These are phyloP conservation scores for Trinectes maculatus DNA, from an alignment of 2,113 vertebrate species.

Conservation along the genomic window DNA sequence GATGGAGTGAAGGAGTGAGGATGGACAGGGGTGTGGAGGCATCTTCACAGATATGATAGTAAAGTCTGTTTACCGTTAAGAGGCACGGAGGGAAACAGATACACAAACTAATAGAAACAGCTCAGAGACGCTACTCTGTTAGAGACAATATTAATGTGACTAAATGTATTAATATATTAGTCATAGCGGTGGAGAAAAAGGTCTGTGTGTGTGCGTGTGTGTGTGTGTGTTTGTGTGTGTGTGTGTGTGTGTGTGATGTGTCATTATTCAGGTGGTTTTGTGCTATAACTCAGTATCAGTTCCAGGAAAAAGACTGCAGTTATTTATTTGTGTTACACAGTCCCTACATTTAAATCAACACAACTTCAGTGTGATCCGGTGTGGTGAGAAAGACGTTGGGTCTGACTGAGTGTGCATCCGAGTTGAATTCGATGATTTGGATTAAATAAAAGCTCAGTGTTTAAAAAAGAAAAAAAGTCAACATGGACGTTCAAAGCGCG, in stretches of 20 bases:
- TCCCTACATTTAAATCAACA: too few relatives aligned
- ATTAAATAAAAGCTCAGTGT: too few relatives aligned
- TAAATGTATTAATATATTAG: background rate
- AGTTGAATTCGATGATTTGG: too few relatives aligned
- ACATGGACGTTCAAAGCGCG: background rate
- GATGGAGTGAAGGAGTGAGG: background rate
- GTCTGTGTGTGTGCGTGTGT: too few relatives aligned
- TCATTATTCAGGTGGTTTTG: background rate
- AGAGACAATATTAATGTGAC: constrained; percentile 1
- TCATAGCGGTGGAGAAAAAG: too few relatives aligned
- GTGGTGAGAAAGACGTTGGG: too few relatives aligned
- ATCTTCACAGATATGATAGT: constrained; percentile 6
- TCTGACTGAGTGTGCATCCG: too few relatives aligned
- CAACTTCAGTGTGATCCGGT: too few relatives aligned
- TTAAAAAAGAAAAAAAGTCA: too few relatives aligned
- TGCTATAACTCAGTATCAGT: background rate
- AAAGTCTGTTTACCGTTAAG: constrained; percentile 17
- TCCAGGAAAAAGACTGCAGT: background rate
- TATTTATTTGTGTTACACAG: background rate
- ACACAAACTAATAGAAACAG: background rate
- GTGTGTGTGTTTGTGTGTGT: too few relatives aligned
- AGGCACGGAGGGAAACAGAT: background rate
- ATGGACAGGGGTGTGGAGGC: constrained; percentile 7
- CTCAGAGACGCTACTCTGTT: background rate
- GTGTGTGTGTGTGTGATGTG: background rate